Percentiles rank a stretch among this genome's conserved stretches.
phyloP scores from a whole-genome alignment of 2,797 vertebrate genomes.

The Natrix natrix region DNA sequence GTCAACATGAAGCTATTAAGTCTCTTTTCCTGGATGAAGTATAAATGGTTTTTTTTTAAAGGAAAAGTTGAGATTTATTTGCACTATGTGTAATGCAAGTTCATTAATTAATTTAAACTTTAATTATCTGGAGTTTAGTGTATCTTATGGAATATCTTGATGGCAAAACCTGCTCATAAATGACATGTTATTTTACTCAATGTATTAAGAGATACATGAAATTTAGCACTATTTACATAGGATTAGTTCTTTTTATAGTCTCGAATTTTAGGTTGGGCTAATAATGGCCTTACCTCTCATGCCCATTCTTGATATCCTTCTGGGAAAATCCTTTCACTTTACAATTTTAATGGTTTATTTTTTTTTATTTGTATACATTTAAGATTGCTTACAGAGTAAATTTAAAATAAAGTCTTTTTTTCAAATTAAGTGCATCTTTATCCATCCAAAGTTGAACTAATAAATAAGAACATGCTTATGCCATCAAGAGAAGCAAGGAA shows the following conservation, averaged over 20 bases:
- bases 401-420: not conserved
- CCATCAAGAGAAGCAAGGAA: not conserved
- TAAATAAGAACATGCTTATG: not conserved
- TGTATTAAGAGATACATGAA: not conserved
- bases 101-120: constrained; percentile 32
- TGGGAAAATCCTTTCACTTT: not conserved
- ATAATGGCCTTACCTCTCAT: constrained; percentile 35
- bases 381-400: constrained; percentile 24
- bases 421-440: not conserved
- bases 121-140: constrained; percentile 35
- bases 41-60: constrained; percentile 18
- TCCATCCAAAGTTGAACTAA: not conserved
- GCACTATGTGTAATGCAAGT: constrained; percentile 13
- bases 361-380: not conserved
- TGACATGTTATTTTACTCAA: not conserved
- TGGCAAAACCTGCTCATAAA: constrained; percentile 32
- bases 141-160: not conserved
- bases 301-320: not conserved
- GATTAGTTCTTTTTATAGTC: constrained; percentile 37
- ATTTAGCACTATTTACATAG: constrained; percentile 31
- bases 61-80: constrained; percentile 24
- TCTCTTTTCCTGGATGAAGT: constrained; percentile 31
- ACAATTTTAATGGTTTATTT: not conserved
- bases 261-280: constrained; percentile 12
- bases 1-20: constrained; percentile 19